A percentile compares a stretch with the other conserved stretches of the same genome.
These are phyloP conservation scores for Pimpla rufipes DNA, from an alignment of 2,888 invertebrate species.

Conservation along the genomic window DNA sequence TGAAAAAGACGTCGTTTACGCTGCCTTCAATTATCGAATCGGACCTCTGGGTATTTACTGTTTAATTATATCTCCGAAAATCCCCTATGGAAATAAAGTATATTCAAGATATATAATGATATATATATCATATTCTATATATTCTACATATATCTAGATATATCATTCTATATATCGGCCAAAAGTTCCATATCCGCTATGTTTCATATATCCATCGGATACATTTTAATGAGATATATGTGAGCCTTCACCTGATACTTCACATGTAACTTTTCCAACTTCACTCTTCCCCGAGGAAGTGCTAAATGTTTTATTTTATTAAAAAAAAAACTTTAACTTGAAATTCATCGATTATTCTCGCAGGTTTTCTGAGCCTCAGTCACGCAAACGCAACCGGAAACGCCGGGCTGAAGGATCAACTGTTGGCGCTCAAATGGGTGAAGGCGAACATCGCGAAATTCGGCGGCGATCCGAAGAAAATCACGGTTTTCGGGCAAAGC, in stretches of 20 bases:
- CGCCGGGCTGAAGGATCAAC: slow-evolving; percentile 65
- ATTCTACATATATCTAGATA: too few species aligned
- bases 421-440: slow-evolving; percentile 63
- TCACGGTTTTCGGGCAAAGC: slow-evolving; percentile 65
- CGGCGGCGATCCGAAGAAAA: slow-evolving; percentile 61
- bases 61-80: not conserved
- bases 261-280: too few species aligned
- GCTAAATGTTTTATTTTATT: not conserved
- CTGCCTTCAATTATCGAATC: slow-evolving; percentile 48
- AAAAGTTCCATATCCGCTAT: too few species aligned
- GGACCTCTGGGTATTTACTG: slow-evolving; percentile 37
- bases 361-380: slow-evolving; percentile 61
- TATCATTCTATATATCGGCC: too few species aligned
- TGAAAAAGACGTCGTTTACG: slow-evolving; percentile 46
- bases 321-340: not conserved
- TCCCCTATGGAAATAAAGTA: too few species aligned
- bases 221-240: too few species aligned
- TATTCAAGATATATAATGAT: too few species aligned
- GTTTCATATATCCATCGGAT: too few species aligned
- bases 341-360: not conserved
- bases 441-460: slow-evolving; percentile 59
- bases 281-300: not conserved
- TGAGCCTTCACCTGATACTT: too few species aligned
- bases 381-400: slow-evolving; percentile 63
- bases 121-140: too few species aligned